Conservation (phyloP, 2,797 vertebrate species). For the Ctenosaura bakeri region DNA sequence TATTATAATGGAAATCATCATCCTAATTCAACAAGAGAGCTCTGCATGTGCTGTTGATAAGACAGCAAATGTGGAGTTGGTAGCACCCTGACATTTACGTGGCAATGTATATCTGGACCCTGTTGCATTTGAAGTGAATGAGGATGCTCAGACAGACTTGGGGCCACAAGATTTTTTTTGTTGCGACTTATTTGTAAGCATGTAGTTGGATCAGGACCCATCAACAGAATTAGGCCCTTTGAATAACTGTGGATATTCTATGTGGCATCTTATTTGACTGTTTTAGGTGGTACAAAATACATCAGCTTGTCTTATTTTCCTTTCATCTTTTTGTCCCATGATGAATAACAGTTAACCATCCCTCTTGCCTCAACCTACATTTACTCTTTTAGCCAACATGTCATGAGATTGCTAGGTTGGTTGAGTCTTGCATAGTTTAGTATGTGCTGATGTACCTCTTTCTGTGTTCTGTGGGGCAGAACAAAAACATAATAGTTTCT, state of each 20-base stretch:
- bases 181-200: not conserved
- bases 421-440: not conserved
- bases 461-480: too few relatives aligned
- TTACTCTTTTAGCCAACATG: not conserved
- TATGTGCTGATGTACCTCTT: not conserved
- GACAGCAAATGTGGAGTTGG: not conserved
- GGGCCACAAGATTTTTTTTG: not conserved
- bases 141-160: not conserved
- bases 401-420: not conserved
- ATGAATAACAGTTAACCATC: not conserved
- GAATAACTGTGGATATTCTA: not conserved
- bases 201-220: not conserved
- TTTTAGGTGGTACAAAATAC: not conserved
- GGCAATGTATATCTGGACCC: not conserved
- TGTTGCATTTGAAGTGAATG: not conserved
- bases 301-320: not conserved
- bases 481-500: too few relatives aligned
- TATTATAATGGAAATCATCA: not conserved
- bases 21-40: not conserved
- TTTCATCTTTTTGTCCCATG: not conserved
- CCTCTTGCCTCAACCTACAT: not conserved
- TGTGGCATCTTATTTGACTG: not conserved
- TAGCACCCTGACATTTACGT: too few relatives aligned
- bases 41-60: not conserved
- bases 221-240: not conserved